Evolutionary conservation across 2,888 invertebrate species (phyloP).

Genomic region (Drosophila quinaria): DNA sequence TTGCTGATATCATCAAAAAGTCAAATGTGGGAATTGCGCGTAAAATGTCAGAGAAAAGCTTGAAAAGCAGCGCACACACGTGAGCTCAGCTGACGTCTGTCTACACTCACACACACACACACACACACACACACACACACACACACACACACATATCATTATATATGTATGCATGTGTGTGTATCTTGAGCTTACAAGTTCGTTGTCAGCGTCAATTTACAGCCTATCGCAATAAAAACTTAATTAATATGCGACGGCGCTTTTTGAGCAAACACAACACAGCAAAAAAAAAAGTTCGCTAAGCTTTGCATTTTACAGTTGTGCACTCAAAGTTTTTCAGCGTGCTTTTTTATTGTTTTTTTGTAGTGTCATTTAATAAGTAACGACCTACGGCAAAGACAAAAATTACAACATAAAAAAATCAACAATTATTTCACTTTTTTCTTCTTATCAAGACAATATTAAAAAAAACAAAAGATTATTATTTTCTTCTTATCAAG

Average conservation of each 20-base stretch:
- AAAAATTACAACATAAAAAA: neutral
- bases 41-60: constrained; percentile 53
- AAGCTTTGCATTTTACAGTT: constrained; percentile 42
- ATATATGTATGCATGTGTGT: constrained; percentile 10
- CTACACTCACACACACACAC: constrained; percentile 14
- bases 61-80: constrained; percentile 48
- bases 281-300: constrained; percentile 18
- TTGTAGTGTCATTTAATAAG: constrained; percentile 21
- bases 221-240: constrained; percentile 62
- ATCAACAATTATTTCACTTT: too few relatives aligned
- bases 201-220: constrained; percentile 25
- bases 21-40: constrained; percentile 46
- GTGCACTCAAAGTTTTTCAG: constrained; percentile 13
- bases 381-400: constrained; percentile 54
- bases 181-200: constrained; percentile 4
- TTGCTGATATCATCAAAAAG: constrained; percentile 48
- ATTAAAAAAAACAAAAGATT: neutral
- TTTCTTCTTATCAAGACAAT: too few relatives aligned
- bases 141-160: constrained; percentile 3
- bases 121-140: constrained; percentile 2
- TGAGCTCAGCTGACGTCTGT: constrained; percentile 41
- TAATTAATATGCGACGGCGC: constrained; percentile 44
- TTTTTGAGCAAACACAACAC: constrained; percentile 19
- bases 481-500: neutral
- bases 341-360: neutral